Evolutionary conservation across 2,888 invertebrate species (phyloP).

Genomic region (Ferrisia virgata): DNA sequence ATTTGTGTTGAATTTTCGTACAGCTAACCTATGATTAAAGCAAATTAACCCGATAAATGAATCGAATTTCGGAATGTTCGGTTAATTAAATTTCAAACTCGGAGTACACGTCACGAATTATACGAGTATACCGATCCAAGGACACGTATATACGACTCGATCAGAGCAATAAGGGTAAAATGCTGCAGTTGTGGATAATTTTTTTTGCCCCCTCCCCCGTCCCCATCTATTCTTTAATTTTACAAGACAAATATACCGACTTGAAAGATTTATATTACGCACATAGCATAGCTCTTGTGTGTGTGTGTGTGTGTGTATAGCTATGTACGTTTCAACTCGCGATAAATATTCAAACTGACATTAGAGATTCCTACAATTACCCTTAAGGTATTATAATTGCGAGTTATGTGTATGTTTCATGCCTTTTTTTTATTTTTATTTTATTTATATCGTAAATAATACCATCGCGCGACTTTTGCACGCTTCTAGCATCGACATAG

Average conservation of each 20-base stretch:
- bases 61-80: not conserved
- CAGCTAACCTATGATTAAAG: not conserved
- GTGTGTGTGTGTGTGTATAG: not conserved
- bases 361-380: not conserved
- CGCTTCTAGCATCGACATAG: not conserved
- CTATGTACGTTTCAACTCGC: not conserved
- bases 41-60: not conserved
- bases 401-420: too few species aligned
- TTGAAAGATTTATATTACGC: not conserved
- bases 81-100: not conserved
- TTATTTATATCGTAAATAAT: not conserved
- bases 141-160: not conserved
- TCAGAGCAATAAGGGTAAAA: not conserved
- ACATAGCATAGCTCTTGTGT: too few species aligned
- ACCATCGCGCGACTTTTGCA: constrained; percentile 22
- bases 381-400: too few species aligned
- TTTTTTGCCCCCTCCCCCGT: too few species aligned
- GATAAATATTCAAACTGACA: constrained; percentile 8
- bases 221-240: too few species aligned
- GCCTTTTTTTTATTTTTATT: not conserved
- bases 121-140: not conserved
- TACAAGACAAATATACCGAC: not conserved
- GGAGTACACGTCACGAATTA: not conserved
- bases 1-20: not conserved
- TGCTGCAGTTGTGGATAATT: not conserved